Evolutionary conservation across 2,113 vertebrate genomes (phyloP).

Genomic region (Dolichotis patagonum): DNA sequence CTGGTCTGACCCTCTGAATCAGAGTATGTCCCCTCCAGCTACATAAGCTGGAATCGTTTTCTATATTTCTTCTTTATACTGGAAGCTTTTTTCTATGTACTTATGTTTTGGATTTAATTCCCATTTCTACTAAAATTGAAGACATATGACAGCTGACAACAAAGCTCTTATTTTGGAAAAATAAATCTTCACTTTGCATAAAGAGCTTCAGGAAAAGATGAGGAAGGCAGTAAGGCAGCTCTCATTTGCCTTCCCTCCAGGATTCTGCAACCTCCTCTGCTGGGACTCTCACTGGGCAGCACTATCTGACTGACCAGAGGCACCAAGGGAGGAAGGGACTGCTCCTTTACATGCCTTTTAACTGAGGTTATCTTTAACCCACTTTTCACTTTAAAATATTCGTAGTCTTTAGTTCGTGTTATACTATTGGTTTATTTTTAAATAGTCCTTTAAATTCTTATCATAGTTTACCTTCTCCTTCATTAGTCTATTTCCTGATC

Average conservation of each 20-base stretch:
- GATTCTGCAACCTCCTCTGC: background rate
- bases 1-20: background rate
- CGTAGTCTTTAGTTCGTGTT: background rate
- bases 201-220: background rate
- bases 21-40: background rate
- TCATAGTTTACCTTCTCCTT: background rate
- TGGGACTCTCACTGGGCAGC: background rate
- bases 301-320: accelerated
- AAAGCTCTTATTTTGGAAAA: background rate
- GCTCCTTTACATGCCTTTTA: background rate
- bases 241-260: background rate
- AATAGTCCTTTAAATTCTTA: background rate
- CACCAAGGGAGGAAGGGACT: background rate
- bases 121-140: background rate
- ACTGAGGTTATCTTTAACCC: background rate
- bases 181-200: background rate
- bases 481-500: background rate
- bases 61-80: background rate
- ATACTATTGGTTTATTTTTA: background rate
- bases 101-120: background rate
- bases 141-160: background rate
- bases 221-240: background rate
- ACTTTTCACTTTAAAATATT: background rate
- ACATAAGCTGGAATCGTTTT: background rate
- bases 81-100: background rate